These are phyloP conservation scores for Phalanger gymnotis DNA, from an alignment of 2,797 vertebrate species.

Conservation along the genomic window DNA sequence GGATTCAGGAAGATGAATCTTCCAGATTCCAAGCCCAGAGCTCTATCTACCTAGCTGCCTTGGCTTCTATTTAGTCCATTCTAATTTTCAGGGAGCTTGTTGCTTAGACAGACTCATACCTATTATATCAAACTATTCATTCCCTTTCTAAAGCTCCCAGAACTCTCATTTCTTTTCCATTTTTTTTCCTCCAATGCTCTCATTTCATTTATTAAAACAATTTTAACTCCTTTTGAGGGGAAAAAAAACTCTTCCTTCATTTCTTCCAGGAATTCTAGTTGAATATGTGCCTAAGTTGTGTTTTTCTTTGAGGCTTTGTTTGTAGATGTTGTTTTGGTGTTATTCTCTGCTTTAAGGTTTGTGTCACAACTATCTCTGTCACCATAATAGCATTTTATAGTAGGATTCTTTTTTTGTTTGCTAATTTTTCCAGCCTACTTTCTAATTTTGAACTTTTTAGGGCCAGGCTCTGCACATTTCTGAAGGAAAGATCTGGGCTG, in stretches of 20 bases:
- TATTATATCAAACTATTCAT: too few relatives aligned
- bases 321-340: background rate
- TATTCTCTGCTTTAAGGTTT: background rate
- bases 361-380: background rate
- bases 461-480: background rate
- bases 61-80: background rate
- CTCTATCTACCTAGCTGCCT: too few relatives aligned
- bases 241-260: background rate
- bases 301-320: background rate
- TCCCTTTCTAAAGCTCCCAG: too few relatives aligned
- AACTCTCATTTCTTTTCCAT: background rate
- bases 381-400: background rate
- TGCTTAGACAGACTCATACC: too few relatives aligned
- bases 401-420: background rate
- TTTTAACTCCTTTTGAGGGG: background rate
- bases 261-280: background rate
- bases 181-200: background rate
- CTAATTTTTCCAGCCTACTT: background rate
- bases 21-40: too few relatives aligned
- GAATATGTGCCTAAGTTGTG: background rate
- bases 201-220: background rate
- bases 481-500: background rate
- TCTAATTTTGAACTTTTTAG: background rate
- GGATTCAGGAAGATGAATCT: too few relatives aligned
- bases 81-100: background rate